phyloP scores from a whole-genome alignment of 2,113 vertebrate species.

The Cygnus buccinator region DNA sequence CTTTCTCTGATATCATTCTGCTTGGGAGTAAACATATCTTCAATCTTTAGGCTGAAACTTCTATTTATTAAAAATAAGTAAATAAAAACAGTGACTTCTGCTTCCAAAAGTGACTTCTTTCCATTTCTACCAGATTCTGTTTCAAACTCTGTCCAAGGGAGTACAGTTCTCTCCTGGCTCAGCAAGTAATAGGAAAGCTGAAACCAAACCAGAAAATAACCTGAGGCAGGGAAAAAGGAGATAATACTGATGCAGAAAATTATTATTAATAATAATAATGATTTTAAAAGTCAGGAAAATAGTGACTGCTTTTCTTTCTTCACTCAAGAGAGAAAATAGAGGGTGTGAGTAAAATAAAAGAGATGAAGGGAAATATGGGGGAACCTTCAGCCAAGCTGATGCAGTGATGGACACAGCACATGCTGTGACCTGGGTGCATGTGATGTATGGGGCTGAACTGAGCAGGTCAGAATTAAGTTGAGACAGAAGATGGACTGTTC shows the following conservation, averaged over 20 bases:
- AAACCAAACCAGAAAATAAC: neutral
- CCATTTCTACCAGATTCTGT: neutral
- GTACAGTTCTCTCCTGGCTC: neutral
- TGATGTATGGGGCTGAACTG: accelerated
- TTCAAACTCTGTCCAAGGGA: neutral
- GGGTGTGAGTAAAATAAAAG: neutral
- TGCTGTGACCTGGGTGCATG: neutral
- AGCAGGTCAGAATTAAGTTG: neutral
- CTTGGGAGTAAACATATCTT: neutral
- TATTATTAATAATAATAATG: neutral
- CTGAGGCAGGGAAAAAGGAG: neutral
- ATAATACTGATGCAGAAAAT: neutral
- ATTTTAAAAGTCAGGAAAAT: neutral
- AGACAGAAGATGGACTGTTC: neutral
- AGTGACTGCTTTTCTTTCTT: neutral
- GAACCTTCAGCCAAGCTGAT: neutral
- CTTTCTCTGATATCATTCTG: neutral
- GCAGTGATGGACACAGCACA: neutral
- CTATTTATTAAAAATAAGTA: neutral
- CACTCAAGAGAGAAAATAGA: neutral
- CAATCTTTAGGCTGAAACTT: neutral
- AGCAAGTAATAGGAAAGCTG: neutral
- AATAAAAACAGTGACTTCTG: neutral
- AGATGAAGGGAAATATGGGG: neutral
- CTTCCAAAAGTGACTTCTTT: neutral